Percentiles rank a stretch among this genome's conserved stretches.
Evolutionary conservation across 2,888 invertebrate species (phyloP).

Genomic region (Drosophila tanythrix): DNA sequence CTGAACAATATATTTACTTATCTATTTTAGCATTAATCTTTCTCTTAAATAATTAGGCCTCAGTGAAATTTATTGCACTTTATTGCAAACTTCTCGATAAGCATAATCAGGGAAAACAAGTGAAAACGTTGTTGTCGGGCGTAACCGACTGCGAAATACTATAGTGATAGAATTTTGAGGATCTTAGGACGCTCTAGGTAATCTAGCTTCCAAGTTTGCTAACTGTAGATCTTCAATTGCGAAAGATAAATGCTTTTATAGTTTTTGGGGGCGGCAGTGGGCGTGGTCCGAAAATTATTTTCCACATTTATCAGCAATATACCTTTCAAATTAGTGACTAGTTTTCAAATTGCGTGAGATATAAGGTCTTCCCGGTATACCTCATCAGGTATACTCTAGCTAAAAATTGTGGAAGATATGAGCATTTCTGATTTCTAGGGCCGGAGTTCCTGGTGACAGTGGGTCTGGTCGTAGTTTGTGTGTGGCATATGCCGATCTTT

Average conservation of each 20-base stretch:
- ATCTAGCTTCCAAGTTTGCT: not conserved
- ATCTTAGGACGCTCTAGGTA: not conserved
- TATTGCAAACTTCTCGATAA: not conserved
- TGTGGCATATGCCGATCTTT: not conserved
- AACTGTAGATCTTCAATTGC: not conserved
- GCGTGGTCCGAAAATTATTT: not conserved
- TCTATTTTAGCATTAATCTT: not conserved
- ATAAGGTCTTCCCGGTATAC: too few relatives aligned
- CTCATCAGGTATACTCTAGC: too few relatives aligned
- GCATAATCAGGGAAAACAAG: not conserved
- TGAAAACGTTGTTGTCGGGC: not conserved
- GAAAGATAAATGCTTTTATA: not conserved
- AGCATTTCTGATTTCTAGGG: not conserved
- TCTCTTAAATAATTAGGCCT: not conserved
- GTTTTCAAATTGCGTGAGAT: too few relatives aligned
- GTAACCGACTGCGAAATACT: not conserved
- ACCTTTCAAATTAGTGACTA: not conserved
- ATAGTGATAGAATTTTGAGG: not conserved
- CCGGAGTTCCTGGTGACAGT: not conserved
- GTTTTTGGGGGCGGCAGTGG: not conserved
- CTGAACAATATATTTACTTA: not conserved
- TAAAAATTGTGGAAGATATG: not conserved
- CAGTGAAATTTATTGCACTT: not conserved
- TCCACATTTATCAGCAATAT: not conserved
- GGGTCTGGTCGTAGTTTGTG: not conserved